A percentile compares a stretch with the other conserved stretches of the same genome.
Conservation (phyloP, 2,888 invertebrate genomes). For the Minunthozetes semirufus region DNA sequence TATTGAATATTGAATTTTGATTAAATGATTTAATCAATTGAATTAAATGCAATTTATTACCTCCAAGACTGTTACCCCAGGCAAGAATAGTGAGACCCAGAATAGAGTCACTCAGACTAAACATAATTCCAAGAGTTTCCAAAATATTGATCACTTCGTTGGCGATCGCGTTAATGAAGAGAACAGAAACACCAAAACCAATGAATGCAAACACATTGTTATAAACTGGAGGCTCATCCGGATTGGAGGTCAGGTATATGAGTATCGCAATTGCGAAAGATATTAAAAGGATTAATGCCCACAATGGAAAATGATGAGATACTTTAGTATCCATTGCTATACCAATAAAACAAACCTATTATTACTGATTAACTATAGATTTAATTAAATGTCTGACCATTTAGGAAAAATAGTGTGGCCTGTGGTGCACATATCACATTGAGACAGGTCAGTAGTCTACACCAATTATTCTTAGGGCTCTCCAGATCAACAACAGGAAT, state of each 20-base stretch:
- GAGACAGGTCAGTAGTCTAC: conserved; percentile 54
- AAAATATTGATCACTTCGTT: conserved; percentile 57
- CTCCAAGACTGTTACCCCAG: conserved; percentile 54
- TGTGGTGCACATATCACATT: conserved; percentile 53
- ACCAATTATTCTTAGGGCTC: conserved; percentile 54
- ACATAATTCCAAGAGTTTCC: conserved; percentile 50
- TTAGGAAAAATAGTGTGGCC: neutral
- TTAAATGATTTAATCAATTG: neutral
- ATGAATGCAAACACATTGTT: conserved; percentile 45
- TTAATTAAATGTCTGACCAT: too few relatives aligned
- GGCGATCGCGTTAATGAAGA: conserved; percentile 58
- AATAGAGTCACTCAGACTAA: conserved; percentile 50
- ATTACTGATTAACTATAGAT: too few relatives aligned
- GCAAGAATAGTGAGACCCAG: conserved; percentile 53
- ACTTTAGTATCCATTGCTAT: too few relatives aligned
- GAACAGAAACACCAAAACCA: conserved; percentile 54
- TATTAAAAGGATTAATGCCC: conserved; percentile 1
- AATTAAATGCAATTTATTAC: conserved; percentile 42
- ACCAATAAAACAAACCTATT: too few relatives aligned
- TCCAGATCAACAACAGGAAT: conserved; percentile 56
- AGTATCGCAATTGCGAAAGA: conserved; percentile 31
- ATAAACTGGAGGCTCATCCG: conserved; percentile 39
- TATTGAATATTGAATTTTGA: conserved; percentile 43
- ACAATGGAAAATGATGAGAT: neutral
- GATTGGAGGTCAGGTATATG: conserved; percentile 47